phyloP scores from a whole-genome alignment of 2,888 invertebrate species.

The Tenodera sinensis region DNA sequence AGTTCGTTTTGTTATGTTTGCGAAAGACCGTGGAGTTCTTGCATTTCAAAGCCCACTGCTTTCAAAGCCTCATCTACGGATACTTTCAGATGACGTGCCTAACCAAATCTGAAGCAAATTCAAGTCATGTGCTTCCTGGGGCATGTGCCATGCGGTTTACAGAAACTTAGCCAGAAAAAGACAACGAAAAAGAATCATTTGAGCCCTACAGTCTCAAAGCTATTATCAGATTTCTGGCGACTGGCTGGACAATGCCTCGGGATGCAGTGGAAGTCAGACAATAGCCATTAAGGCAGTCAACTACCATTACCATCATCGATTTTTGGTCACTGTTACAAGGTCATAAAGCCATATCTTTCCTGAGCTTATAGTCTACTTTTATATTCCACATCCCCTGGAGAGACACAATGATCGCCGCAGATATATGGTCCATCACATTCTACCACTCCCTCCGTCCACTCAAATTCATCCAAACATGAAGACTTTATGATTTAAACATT shows the following conservation, averaged over 20 bases:
- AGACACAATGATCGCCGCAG: neutral
- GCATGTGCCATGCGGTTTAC: neutral
- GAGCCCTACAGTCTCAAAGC: neutral
- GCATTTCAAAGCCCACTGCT: no score
- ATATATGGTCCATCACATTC: neutral
- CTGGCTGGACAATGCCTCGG: neutral
- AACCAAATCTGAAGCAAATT: no score
- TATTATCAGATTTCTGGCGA: neutral
- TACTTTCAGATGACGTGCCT: no score
- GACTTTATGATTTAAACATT: conserved; percentile 21
- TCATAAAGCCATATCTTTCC: neutral
- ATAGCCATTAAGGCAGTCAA: neutral
- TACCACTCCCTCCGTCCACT: neutral
- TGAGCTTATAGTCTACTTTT: neutral
- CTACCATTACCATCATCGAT: neutral
- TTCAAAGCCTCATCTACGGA: no score
- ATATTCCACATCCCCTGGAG: neutral
- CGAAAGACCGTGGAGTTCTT: no score
- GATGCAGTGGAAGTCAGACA: neutral
- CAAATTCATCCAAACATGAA: neutral
- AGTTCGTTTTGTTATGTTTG: no score
- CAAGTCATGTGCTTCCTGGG: no score
- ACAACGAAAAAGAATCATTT: neutral
- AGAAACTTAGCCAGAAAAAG: neutral
- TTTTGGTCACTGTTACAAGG: conserved; percentile 1